A percentile compares a stretch with the other conserved stretches of the same genome.
Conservation (phyloP, 2,113 vertebrate genomes). For the Oceanodroma tethys region DNA sequence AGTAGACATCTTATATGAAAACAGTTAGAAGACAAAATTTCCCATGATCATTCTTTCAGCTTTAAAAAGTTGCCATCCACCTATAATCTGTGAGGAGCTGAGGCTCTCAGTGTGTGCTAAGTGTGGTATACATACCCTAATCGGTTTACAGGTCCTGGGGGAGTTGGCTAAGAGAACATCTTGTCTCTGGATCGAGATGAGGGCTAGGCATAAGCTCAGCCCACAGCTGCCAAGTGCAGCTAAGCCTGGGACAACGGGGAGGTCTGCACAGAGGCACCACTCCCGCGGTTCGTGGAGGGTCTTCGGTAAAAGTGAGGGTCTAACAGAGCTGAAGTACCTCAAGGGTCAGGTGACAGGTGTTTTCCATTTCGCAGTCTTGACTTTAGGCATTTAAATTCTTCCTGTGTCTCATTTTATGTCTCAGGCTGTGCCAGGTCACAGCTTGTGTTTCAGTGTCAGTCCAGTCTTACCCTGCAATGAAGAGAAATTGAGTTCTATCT, state of each 20-base stretch:
- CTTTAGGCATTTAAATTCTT: not conserved
- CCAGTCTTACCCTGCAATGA: not conserved
- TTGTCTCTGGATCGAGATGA: not conserved
- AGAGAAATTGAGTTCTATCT: not conserved
- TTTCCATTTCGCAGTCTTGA: not conserved
- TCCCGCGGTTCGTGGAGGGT: not conserved
- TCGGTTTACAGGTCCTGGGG: accelerated
- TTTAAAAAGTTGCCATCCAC: not conserved
- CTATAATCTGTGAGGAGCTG: not conserved
- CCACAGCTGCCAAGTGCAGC: not conserved
- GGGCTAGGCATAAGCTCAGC: not conserved
- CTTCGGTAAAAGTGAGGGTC: not conserved
- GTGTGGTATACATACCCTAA: no score
- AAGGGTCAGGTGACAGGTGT: not conserved
- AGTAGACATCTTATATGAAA: not conserved
- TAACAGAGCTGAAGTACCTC: not conserved
- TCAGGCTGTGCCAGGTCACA: not conserved
- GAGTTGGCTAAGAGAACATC: not conserved
- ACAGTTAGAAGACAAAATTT: not conserved
- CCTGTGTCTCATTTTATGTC: not conserved
- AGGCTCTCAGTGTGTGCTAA: not conserved
- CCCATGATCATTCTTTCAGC: not conserved
- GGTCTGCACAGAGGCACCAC: not conserved
- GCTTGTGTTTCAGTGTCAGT: not conserved
- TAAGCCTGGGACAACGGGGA: accelerated